Evolutionary conservation across 2,113 vertebrate species (phyloP).

Genomic region (Saguinus imperator): DNA sequence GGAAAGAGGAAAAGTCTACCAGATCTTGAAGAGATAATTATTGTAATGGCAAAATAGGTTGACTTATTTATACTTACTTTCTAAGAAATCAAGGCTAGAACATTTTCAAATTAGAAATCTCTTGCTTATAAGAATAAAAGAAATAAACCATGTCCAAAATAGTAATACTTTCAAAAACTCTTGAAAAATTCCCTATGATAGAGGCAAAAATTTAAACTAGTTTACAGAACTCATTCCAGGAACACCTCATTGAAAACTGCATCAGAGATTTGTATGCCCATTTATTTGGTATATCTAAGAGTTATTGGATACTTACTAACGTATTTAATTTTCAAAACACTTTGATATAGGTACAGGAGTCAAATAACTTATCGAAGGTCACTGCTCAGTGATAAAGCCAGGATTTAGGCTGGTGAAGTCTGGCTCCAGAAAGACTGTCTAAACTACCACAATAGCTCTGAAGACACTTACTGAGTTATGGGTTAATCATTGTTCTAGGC

Average conservation of each 20-base stretch:
- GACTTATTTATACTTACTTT: neutral
- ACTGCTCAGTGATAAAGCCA: neutral
- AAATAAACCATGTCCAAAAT: neutral
- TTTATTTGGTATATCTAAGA: neutral
- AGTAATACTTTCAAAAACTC: neutral
- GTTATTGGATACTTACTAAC: neutral
- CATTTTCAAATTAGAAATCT: conserved; percentile 27
- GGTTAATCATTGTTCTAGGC: neutral
- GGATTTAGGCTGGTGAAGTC: neutral
- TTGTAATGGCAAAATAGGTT: neutral
- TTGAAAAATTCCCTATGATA: neutral
- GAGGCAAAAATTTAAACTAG: neutral
- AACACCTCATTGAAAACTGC: neutral
- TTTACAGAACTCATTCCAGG: conserved; percentile 3
- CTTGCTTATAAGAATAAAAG: neutral
- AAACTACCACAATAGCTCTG: neutral
- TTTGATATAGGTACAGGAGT: neutral
- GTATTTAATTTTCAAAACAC: neutral
- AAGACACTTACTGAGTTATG: neutral
- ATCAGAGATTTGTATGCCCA: neutral
- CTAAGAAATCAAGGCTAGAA: neutral
- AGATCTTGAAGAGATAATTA: neutral
- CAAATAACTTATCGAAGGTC: neutral
- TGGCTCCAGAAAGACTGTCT: neutral
- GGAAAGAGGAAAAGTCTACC: neutral